phyloP scores from a whole-genome alignment of 2,113 vertebrate genomes.

The Thymallus thymallus region DNA sequence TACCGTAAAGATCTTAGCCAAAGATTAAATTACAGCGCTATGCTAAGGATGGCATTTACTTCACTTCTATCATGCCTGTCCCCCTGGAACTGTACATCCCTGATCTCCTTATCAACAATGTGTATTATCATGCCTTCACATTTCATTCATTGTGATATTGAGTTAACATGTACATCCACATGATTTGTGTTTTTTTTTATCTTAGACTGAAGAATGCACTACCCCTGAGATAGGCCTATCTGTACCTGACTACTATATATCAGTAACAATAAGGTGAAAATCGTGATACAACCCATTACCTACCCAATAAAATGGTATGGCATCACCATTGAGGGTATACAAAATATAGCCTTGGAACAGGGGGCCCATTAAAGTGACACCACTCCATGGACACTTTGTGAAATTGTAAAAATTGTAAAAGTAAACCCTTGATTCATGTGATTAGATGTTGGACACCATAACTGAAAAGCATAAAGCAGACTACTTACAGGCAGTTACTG shows the following conservation, averaged over 20 bases:
- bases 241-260: neutral
- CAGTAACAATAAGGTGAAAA: neutral
- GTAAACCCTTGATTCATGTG: too few relatives aligned
- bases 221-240: conserved; percentile 28
- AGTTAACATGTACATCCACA: conserved; percentile 48
- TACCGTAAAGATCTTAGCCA: conserved; percentile 59
- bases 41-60: conserved; percentile 63
- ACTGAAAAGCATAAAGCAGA: neutral
- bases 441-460: neutral
- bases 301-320: neutral
- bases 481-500: too few relatives aligned
- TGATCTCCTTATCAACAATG: conserved; percentile 48
- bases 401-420: neutral
- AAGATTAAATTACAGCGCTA: conserved; percentile 72
- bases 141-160: conserved; percentile 56
- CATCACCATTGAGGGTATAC: neutral
- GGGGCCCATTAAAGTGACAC: neutral
- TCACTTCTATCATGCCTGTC: conserved; percentile 59
- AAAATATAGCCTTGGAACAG: too few relatives aligned
- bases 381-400: neutral
- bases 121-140: conserved; percentile 56
- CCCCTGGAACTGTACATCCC: conserved; percentile 59
- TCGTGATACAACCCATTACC: neutral
- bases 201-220: conserved; percentile 32
- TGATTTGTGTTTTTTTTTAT: conserved; percentile 56